Base-by-base conservation (phyloP, 1,140 invertebrate species). In the Rhopalosiphum padi region DNA sequence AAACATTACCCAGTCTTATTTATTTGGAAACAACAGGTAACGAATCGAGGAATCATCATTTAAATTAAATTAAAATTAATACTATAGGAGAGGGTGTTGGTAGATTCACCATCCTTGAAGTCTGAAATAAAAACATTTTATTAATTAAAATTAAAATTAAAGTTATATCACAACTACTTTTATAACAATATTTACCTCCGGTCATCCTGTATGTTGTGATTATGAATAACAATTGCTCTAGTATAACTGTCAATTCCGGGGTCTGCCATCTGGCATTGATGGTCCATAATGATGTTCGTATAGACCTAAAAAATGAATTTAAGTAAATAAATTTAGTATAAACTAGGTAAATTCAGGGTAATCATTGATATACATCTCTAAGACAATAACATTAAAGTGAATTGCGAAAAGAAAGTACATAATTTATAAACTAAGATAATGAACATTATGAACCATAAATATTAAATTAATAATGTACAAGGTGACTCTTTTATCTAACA, bases 1-100 rank as follows among this genome's bases (percentile, higher is more conserved):
- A 85, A 85, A 35, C 43, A 83, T 93, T 93, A 93, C 77, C 68
- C 91, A 93, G 91, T 93, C 77, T 93, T 93, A 93, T 93, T 86
- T 93, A 93, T 86, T 85, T 93, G 91, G 68, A 85, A 92, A 93
- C 77, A 86, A 85, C 91, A 85, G 91, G 91, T 93, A 93, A 93
- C 91, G 25, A 85, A 93, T 93, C 48, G 18, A 93, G 91, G 77
- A 93, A 93, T 93, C 48, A 93, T 93, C 37, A 90, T 68, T 90
- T 85, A 86, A 86, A 86, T 93, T 93, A 55, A 93, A 93, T 86
- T 86, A 41, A 43, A 93, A 85, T 93, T 93, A 93, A 85, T 93
- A 93, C 77, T 93, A 85, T 85, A 93, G 82, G 82, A 55, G 25
- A 55, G 48, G 48, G 35, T 30, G 22, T 85, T 43, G 41, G 25